Conservation (phyloP, 2,113 vertebrate genomes). For the Stictonetta naevosa region DNA sequence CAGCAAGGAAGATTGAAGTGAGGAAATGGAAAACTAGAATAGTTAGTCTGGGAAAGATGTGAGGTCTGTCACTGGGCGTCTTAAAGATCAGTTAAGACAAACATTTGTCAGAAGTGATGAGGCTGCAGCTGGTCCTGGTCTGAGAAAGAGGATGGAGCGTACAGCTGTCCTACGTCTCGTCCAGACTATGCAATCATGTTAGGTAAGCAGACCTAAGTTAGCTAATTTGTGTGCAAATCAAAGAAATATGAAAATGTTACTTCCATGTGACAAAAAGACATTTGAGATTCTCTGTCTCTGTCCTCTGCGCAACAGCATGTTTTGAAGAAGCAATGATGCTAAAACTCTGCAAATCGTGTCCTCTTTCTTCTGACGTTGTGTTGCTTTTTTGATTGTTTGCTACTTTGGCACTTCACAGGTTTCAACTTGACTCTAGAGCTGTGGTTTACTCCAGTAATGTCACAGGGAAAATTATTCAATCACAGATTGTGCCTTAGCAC, state of each 20-base stretch:
- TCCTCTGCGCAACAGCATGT: neutral
- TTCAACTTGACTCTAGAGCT: slow-evolving; percentile 14
- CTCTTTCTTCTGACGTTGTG: neutral
- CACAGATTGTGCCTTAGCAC: neutral
- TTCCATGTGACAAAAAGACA: neutral
- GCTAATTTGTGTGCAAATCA: neutral
- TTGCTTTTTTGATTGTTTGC: neutral
- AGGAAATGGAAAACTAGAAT: neutral
- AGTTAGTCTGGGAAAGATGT: neutral
- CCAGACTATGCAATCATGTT: neutral
- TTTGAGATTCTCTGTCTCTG: neutral
- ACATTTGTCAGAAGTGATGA: neutral
- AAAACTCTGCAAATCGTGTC: neutral
- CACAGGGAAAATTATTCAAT: slow-evolving; percentile 6
- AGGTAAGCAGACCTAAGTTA: neutral
- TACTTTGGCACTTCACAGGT: neutral
- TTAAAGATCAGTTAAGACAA: neutral
- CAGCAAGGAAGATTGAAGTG: neutral
- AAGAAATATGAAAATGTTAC: neutral
- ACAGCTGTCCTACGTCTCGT: neutral
- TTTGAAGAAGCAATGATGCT: neutral
- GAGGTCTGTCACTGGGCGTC: neutral
- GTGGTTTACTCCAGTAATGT: neutral
- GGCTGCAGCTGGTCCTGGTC: neutral
- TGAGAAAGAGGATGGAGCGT: neutral